phyloP scores from a whole-genome alignment of 2,888 invertebrate genomes.

The Terebella lapidaria region DNA sequence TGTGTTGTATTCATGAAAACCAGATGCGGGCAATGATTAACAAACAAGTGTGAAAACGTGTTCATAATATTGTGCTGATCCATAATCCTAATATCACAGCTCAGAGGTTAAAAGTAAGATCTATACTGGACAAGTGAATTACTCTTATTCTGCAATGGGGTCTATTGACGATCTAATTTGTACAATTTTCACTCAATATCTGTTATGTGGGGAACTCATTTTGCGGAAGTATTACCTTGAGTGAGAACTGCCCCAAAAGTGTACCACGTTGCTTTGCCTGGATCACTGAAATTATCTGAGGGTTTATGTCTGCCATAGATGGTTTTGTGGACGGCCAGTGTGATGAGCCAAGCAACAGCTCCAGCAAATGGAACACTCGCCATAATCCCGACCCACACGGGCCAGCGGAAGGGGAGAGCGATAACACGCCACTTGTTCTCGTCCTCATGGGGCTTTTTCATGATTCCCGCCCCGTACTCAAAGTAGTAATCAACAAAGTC shows the following conservation, averaged over 20 bases:
- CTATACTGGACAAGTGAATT: too few relatives aligned
- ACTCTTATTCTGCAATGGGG: too few relatives aligned
- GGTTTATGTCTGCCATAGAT: neutral
- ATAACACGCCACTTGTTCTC: slow-evolving; percentile 12
- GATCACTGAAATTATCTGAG: slow-evolving; percentile 3
- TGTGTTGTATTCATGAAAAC: too few relatives aligned
- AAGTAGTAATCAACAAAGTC: slow-evolving; percentile 15
- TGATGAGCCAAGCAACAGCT: slow-evolving; percentile 7
- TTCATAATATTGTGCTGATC: too few relatives aligned
- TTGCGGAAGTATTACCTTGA: too few relatives aligned
- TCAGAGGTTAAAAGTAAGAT: too few relatives aligned
- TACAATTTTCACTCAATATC: too few relatives aligned
- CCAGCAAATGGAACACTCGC: slow-evolving; percentile 9
- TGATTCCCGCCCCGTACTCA: slow-evolving; percentile 11
- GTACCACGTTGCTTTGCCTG: slow-evolving; percentile 7
- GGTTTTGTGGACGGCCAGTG: neutral
- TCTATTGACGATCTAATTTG: too few relatives aligned
- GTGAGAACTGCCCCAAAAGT: slow-evolving; percentile 12
- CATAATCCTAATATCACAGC: too few relatives aligned
- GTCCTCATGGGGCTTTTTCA: slow-evolving; percentile 7
- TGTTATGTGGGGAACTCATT: too few relatives aligned
- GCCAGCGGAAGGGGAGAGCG: slow-evolving; percentile 11
- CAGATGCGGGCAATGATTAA: too few relatives aligned
- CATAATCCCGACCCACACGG: slow-evolving; percentile 11
- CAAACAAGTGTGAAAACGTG: too few relatives aligned